phyloP scores from a whole-genome alignment of 2,113 vertebrate species.

The Psophia crepitans region DNA sequence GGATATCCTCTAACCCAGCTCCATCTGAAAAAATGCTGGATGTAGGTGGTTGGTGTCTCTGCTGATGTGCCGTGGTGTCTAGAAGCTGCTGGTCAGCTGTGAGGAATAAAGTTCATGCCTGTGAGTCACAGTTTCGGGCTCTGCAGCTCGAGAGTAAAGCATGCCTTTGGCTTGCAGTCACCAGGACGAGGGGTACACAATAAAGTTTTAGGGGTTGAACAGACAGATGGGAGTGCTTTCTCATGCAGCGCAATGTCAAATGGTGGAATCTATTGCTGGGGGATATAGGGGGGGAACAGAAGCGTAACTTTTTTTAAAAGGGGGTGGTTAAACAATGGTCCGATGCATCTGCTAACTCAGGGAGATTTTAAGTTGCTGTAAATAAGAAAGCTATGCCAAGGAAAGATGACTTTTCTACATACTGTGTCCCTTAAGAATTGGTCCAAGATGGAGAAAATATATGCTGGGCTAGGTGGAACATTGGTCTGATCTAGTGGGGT shows the following conservation, averaged over 20 bases:
- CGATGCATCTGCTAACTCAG: slow-evolving; percentile 41
- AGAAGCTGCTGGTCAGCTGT: slow-evolving; percentile 26
- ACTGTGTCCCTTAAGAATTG: not conserved
- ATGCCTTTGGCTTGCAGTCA: not conserved
- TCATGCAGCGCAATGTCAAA: not conserved
- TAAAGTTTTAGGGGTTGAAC: not conserved
- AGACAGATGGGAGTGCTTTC: not conserved
- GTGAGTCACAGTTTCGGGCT: not conserved
- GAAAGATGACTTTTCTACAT: not conserved
- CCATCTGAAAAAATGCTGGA: not conserved
- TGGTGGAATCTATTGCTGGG: not conserved
- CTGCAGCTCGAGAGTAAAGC: not conserved
- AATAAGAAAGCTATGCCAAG: not conserved
- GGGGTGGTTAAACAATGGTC: not conserved
- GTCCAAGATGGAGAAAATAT: not conserved
- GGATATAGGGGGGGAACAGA: not conserved
- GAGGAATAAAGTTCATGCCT: not conserved
- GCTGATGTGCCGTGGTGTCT: not conserved
- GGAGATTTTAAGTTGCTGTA: slow-evolving; percentile 52
- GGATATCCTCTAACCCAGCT: not conserved
- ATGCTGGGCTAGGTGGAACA: not conserved
- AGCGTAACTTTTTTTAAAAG: not conserved
- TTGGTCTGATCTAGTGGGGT: not conserved
- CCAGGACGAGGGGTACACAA: not conserved
- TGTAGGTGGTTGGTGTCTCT: not conserved